Evolutionary conservation across 1,140 invertebrate species (phyloP).

Genomic region (Linepithema humile): DNA sequence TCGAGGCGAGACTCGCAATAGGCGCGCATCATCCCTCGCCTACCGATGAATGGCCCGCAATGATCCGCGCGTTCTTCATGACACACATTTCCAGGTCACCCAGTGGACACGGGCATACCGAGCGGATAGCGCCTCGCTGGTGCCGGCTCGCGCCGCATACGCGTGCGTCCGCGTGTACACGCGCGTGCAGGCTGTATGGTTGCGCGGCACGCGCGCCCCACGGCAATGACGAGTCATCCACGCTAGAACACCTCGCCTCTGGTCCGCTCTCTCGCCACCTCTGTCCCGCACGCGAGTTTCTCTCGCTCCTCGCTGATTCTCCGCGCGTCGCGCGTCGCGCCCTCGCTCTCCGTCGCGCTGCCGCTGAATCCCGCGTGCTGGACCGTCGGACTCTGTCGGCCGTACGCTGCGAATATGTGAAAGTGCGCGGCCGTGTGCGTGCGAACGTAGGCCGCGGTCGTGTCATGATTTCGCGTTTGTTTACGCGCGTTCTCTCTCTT

Average conservation of each 20-base stretch:
- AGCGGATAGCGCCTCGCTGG: slow-evolving; percentile 59
- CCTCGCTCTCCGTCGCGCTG: slow-evolving; percentile 34
- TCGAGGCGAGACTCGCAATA: slow-evolving; percentile 4
- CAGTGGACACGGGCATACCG: slow-evolving; percentile 49
- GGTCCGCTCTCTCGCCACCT: slow-evolving; percentile 46
- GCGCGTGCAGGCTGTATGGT: slow-evolving; percentile 62
- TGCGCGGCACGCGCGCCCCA: slow-evolving; percentile 82
- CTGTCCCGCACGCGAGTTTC: slow-evolving; percentile 51
- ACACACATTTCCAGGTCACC: slow-evolving; percentile 60
- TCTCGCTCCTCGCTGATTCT: slow-evolving; percentile 62
- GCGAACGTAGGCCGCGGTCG: slow-evolving; percentile 69
- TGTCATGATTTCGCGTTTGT: slow-evolving; percentile 84
- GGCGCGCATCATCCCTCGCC: slow-evolving; percentile 14
- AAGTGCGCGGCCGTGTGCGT: slow-evolving; percentile 68
- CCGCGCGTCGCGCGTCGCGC: slow-evolving; percentile 48
- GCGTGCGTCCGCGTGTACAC: slow-evolving; percentile 56
- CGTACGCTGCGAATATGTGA: slow-evolving; percentile 45
- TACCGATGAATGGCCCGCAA: slow-evolving; percentile 46
- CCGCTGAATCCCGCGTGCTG: slow-evolving; percentile 46
- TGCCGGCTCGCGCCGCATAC: slow-evolving; percentile 61
- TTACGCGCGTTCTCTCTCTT: slow-evolving; percentile 75
- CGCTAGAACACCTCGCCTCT: slow-evolving; percentile 82
- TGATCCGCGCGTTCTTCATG: slow-evolving; percentile 53
- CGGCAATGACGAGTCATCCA: slow-evolving; percentile 85
- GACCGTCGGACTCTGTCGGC: slow-evolving; percentile 28